Percentiles rank a stretch among this genome's conserved stretches.
These are phyloP conservation scores for Lasioglossum morio DNA, from an alignment of 2,888 invertebrate genomes.

Conservation along the genomic window DNA sequence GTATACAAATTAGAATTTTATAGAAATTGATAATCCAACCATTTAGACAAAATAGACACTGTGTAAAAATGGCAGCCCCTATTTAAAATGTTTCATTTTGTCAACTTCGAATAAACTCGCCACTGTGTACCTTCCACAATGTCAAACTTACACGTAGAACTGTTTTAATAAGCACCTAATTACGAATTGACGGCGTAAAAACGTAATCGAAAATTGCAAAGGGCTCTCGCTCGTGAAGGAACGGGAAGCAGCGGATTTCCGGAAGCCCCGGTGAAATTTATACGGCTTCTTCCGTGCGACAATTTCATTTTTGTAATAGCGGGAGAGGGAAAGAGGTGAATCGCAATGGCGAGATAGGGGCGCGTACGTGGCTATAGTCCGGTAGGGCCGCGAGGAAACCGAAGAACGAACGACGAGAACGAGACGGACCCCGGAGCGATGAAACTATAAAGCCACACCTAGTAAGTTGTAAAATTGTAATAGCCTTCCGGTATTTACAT, in stretches of 20 bases:
- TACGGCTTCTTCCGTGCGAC: slow-evolving; percentile 33
- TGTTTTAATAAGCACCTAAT: neutral
- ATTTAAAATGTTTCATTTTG: neutral
- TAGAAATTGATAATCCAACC: neutral
- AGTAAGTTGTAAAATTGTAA: slow-evolving; percentile 83
- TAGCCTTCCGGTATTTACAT: slow-evolving; percentile 83
- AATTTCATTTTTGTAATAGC: slow-evolving; percentile 61
- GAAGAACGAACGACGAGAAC: slow-evolving; percentile 39
- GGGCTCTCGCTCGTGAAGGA: neutral
- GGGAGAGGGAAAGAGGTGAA: slow-evolving; percentile 1
- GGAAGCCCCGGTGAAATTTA: slow-evolving; percentile 15
- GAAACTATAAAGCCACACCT: slow-evolving; percentile 81
- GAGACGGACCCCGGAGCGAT: slow-evolving; percentile 72
- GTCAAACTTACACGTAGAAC: neutral
- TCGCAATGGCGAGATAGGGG: slow-evolving; percentile 30
- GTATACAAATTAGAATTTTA: neutral
- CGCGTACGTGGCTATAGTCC: slow-evolving; percentile 36
- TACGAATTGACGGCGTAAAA: neutral
- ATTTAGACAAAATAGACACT: neutral
- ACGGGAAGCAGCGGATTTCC: slow-evolving; percentile 23
- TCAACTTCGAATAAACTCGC: neutral
- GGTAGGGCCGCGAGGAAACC: slow-evolving; percentile 12
- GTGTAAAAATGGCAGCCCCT: neutral
- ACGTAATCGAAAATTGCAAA: slow-evolving; percentile 4
- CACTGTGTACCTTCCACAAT: neutral